Evolutionary conservation across 1,140 invertebrate genomes (phyloP).

Genomic region (Drosophila rhopaloa): DNA sequence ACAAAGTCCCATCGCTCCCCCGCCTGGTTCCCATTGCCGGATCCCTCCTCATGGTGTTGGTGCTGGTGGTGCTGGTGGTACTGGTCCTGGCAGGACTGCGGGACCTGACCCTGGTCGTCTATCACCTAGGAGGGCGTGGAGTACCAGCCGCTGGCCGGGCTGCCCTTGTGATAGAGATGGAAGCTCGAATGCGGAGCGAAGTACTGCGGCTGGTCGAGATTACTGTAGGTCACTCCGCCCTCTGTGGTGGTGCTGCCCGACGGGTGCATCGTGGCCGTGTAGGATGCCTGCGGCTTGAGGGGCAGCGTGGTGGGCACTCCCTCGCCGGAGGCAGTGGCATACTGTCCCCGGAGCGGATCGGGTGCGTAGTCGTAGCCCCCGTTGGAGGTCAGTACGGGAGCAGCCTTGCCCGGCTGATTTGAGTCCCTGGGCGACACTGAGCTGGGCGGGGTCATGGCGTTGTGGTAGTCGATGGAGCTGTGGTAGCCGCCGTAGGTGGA

Average conservation of each 20-base stretch:
- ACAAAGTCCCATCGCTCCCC: constrained; percentile 74
- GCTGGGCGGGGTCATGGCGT: constrained; percentile 97
- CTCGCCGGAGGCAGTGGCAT: constrained; percentile 79
- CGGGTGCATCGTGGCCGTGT: constrained; percentile 87
- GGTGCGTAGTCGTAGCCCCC: constrained; percentile 76
- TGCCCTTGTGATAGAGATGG: constrained; percentile 92
- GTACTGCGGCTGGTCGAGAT: constrained; percentile 92
- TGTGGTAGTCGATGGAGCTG: constrained; percentile 91
- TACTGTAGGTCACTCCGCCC: constrained; percentile 87
- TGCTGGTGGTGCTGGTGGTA: constrained; percentile 27
- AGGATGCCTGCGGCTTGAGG: constrained; percentile 95
- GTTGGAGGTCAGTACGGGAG: constrained; percentile 87
- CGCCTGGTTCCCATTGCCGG: constrained; percentile 6
- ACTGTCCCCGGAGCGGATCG: constrained; percentile 75
- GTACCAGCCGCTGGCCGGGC: constrained; percentile 89
- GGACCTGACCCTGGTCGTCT: constrained; percentile 38
- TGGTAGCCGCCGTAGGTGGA: constrained; percentile 88
- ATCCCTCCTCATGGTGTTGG: constrained; percentile 25
- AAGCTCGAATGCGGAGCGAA: constrained; percentile 93
- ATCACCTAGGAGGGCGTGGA: constrained; percentile 89
- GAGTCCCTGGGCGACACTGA: constrained; percentile 95
- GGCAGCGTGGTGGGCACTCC: constrained; percentile 89
- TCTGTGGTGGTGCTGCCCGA: constrained; percentile 83
- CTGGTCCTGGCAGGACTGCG: constrained; percentile 23
- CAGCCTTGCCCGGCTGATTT: constrained; percentile 86